Conservation (phyloP, 2,888 invertebrate species). For the Meta bourneti region DNA sequence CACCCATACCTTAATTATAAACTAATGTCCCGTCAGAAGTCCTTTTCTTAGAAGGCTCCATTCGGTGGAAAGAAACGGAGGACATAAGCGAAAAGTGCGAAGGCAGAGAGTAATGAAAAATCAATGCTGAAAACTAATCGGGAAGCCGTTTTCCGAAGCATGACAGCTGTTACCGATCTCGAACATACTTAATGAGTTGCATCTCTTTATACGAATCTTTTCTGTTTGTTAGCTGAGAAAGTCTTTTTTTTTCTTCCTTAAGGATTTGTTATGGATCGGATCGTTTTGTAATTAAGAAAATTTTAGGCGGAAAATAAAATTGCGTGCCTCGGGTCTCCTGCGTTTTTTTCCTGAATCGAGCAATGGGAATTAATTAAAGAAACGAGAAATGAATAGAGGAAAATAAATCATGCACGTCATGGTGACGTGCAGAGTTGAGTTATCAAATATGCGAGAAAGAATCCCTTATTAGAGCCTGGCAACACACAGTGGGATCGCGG, state of each 20-base stretch:
- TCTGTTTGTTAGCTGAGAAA: not conserved
- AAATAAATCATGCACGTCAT: too few species aligned
- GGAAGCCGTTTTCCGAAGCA: conserved; percentile 12
- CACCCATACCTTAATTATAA: not conserved
- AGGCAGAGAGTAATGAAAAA: conserved; percentile 54
- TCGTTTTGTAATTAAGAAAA: not conserved
- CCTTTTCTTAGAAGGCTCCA: not conserved
- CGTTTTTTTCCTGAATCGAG: too few species aligned
- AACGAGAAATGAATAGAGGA: too few species aligned
- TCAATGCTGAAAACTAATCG: conserved; percentile 53
- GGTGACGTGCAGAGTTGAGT: too few species aligned
- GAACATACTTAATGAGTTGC: conserved; percentile 57
- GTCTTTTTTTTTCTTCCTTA: not conserved
- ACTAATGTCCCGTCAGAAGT: not conserved
- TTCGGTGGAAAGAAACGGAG: not conserved
- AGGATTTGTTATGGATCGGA: not conserved
- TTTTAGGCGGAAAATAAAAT: too few species aligned
- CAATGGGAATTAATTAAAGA: too few species aligned
- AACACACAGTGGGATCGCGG: too few species aligned
- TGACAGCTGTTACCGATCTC: conserved; percentile 40
- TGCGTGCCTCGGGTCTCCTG: too few species aligned
- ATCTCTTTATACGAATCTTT: conserved; percentile 5
- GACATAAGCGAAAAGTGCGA: not conserved
- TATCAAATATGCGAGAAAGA: too few species aligned
- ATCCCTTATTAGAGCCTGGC: too few species aligned